Conservation (phyloP, 2,888 invertebrate genomes). For the Meiosimyza decipiens region DNA sequence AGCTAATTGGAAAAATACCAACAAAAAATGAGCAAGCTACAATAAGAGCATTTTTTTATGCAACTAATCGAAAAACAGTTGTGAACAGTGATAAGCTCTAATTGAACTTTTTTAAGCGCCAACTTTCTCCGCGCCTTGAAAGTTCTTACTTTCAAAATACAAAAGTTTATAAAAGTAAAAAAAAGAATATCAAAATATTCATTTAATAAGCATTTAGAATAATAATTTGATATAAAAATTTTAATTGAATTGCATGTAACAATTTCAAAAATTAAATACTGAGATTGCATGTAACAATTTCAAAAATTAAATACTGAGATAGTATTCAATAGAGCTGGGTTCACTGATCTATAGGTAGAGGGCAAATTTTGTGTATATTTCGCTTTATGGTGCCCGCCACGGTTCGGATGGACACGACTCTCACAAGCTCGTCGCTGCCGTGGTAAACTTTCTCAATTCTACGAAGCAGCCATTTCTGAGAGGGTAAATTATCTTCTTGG, state of each 20-base stretch:
- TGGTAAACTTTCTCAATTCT: background rate
- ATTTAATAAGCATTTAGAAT: background rate
- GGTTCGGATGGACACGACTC: conserved; percentile 1
- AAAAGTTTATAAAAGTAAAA: no score
- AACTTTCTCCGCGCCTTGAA: no score
- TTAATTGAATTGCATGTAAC: no score
- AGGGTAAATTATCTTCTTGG: conserved; percentile 5
- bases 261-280: no score
- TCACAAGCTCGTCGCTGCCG: background rate
- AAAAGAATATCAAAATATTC: background rate
- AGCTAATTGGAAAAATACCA: no score
- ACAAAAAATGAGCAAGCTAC: no score
- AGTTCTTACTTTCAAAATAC: no score
- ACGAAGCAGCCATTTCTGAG: conserved; percentile 9
- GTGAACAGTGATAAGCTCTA: no score
- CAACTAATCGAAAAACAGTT: no score
- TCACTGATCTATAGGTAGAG: background rate
- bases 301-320: background rate
- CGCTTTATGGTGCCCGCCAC: background rate
- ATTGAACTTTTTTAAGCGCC: no score
- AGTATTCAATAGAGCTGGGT: background rate
- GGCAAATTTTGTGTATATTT: background rate
- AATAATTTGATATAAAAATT: background rate
- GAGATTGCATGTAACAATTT: background rate
- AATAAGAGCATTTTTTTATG: no score